Evolutionary conservation across 2,797 vertebrate genomes (phyloP).

Genomic region (Tamandua tetradactyla): DNA sequence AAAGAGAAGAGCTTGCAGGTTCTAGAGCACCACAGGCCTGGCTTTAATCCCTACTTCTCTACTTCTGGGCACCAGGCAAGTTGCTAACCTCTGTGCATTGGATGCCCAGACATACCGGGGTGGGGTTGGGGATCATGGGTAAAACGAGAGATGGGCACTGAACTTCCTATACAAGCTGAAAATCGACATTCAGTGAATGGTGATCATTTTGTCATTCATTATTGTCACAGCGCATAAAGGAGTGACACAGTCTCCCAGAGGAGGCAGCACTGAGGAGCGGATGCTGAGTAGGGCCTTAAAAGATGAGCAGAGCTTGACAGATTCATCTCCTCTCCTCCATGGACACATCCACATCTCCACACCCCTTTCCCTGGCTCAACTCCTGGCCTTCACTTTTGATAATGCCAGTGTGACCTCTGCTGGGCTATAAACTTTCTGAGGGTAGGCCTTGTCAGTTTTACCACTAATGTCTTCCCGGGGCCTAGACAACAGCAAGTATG

Average conservation of each 20-base stretch:
- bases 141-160: neutral
- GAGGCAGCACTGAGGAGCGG: neutral
- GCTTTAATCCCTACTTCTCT: neutral
- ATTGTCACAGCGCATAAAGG: neutral
- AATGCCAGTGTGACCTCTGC: neutral
- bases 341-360: accelerated
- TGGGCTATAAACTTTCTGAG: neutral
- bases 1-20: accelerated
- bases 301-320: neutral
- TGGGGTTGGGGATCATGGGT: neutral
- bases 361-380: neutral
- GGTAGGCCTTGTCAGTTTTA: neutral
- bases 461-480: neutral
- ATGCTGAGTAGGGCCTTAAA: neutral
- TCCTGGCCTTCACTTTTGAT: neutral
- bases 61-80: accelerated
- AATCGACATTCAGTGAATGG: neutral
- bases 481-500: neutral
- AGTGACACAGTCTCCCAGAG: neutral
- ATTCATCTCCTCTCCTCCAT: neutral
- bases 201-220: neutral
- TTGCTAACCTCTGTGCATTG: neutral
- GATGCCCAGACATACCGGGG: neutral
- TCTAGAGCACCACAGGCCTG: neutral
- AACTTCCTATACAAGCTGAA: neutral